These are phyloP conservation scores for Ascaphus truei DNA, from an alignment of 2,113 vertebrate species.

Conservation along the genomic window DNA sequence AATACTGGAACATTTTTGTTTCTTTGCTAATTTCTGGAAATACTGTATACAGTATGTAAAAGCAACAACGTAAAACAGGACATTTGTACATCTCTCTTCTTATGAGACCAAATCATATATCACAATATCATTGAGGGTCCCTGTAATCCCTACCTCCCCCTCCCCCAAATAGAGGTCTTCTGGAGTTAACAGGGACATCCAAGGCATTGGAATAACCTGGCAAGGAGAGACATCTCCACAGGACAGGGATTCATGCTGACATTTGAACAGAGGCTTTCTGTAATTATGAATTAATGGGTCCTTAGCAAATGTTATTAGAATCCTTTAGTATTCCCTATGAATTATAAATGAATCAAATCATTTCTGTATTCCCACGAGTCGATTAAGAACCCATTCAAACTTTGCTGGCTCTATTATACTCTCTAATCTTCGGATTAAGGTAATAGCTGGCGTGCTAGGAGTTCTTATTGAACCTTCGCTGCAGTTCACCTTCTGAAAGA, in stretches of 20 bases:
- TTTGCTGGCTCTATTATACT: slow-evolving; percentile 32
- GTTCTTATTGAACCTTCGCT: slow-evolving; percentile 15
- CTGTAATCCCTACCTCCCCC: too few species aligned
- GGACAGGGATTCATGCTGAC: not conserved
- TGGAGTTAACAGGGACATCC: not conserved
- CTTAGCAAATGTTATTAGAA: slow-evolving; percentile 35
- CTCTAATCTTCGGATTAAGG: slow-evolving; percentile 36
- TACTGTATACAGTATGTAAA: too few species aligned
- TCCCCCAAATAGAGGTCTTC: too few species aligned
- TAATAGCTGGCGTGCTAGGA: slow-evolving; percentile 22
- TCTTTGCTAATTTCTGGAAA: too few species aligned
- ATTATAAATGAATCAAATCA: slow-evolving; percentile 37
- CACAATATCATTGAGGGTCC: too few species aligned
- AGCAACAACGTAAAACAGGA: too few species aligned
- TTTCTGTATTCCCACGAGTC: slow-evolving; percentile 35
- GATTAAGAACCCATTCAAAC: slow-evolving; percentile 34
- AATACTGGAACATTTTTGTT: too few species aligned
- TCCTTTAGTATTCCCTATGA: slow-evolving; percentile 35
- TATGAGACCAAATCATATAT: too few species aligned
- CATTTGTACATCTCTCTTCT: too few species aligned
- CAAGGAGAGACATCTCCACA: not conserved
- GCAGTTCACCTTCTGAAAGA: not conserved
- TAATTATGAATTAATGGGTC: slow-evolving; percentile 35
- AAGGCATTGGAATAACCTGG: not conserved
- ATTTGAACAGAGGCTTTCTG: slow-evolving; percentile 11